Conservation (phyloP, 2,113 vertebrate genomes). For the Phoxinus phoxinus region DNA sequence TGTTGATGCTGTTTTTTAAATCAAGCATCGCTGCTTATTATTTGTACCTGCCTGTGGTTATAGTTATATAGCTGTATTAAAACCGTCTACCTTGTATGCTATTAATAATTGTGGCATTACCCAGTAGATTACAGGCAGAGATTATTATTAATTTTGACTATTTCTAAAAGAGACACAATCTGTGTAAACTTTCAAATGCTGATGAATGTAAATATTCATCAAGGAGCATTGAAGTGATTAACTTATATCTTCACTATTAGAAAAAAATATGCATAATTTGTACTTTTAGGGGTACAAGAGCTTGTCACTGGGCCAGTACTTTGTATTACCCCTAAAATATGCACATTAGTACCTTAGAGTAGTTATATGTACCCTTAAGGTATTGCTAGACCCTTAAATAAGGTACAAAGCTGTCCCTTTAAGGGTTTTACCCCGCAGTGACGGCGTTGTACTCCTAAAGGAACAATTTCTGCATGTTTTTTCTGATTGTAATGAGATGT, state of each 20-base stretch:
- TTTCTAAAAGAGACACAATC: not conserved
- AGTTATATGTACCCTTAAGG: not conserved
- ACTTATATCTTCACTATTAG: not conserved
- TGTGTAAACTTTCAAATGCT: not conserved
- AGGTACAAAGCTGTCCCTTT: not conserved
- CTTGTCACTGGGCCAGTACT: not conserved
- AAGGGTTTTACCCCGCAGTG: not conserved
- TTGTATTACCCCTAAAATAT: not conserved
- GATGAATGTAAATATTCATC: slow-evolving; percentile 2
- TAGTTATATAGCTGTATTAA: not conserved
- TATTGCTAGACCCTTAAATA: not conserved
- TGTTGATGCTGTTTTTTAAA: not conserved
- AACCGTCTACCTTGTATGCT: not conserved
- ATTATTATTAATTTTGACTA: not conserved
- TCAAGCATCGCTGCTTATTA: not conserved
- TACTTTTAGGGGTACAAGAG: not conserved
- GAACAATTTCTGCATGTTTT: not conserved
- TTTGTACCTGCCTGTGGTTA: not conserved
- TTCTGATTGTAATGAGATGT: not conserved
- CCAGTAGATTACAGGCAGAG: not conserved
- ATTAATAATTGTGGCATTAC: not conserved
- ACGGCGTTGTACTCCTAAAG: not conserved
- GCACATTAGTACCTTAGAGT: not conserved
- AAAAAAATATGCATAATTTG: not conserved
- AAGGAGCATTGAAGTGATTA: not conserved